Base-by-base conservation (phyloP, 2,113 vertebrate species). In the Abramis brama region DNA sequence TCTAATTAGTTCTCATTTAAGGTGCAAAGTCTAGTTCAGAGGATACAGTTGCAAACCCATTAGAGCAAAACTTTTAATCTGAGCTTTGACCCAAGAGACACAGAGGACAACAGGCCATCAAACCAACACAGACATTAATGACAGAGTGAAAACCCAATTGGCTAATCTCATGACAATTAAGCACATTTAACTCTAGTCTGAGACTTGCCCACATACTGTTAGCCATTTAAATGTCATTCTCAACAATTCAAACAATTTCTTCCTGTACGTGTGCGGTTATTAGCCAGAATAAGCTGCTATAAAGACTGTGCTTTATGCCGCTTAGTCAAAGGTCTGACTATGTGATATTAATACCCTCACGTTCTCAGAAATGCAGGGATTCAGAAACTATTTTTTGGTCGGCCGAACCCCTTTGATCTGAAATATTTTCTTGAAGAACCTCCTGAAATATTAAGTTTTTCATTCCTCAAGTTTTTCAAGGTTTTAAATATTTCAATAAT, bases 1-100 rank as follows among this genome's bases (percentile, higher is more conserved):
- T 80, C 79, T 87, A 91, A 89, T 89, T 90, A 87, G 88, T 87
- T 79, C 62, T 87, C 55, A 89, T 87, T 86, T 70, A 76, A 83
- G 74, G 87, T 81, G 82, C 84, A 66, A 60, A 60, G 19, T 71
- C 82, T 33, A 27, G 62, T 82, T 86, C 68, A 79, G 45, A 68
- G 81, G 80, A 66, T 64, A 60, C 86, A 88, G 85, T 86, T 75
- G 79, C 85, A 80, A 78, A 74, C 39, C 60, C 73, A 90, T 89
- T 88, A 91, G 86, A 86, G 77, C 75, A 59, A 57, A 43, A 88
- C 87, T 85, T 89, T 89, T 88, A 88, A 90, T 86, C 71, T 78
- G 64, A 70, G 79, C 55, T 82, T 82, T 86, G 90, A 87, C 88
- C 87, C 86, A 23, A 57, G 84, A 85, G 84, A 85, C 89, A 79